Evolutionary conservation across 2,888 invertebrate genomes (phyloP).

Genomic region (Oasisia sp.): DNA sequence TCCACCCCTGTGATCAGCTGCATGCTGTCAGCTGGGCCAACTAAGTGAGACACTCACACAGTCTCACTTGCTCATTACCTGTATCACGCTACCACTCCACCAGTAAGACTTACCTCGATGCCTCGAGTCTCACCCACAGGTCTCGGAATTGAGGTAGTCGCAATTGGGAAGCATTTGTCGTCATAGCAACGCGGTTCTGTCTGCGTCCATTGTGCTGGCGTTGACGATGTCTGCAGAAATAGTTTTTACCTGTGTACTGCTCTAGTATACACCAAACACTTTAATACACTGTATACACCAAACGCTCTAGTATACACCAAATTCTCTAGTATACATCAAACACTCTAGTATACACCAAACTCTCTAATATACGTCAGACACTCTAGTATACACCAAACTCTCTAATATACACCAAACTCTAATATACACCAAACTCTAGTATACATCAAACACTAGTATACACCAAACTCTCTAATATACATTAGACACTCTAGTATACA

Average conservation of each 20-base stretch:
- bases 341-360: too few species aligned
- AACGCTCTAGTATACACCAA: too few species aligned
- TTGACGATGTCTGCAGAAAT: conserved; percentile 8
- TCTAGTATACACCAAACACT: neutral
- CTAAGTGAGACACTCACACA: neutral
- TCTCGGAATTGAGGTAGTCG: conserved; percentile 41
- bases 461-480: too few species aligned
- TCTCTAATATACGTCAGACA: too few species aligned
- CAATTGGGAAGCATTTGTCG: conserved; percentile 26
- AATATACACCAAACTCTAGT: too few species aligned
- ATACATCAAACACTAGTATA: too few species aligned
- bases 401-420: too few species aligned
- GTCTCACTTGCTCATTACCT: neutral
- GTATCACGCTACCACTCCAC: neutral
- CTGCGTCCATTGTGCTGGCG: neutral
- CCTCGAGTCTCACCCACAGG: conserved; percentile 41
- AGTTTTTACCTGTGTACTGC: neutral
- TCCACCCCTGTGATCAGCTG: too few species aligned
- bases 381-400: too few species aligned
- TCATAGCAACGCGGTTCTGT: conserved; percentile 21
- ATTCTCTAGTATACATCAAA: too few species aligned
- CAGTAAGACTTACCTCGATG: conserved; percentile 32
- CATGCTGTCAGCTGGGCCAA: neutral
- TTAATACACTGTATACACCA: too few species aligned
- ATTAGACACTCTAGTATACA: too few species aligned